Evolutionary conservation across 2,888 invertebrate genomes (phyloP).

Genomic region (Cephus runcator): DNA sequence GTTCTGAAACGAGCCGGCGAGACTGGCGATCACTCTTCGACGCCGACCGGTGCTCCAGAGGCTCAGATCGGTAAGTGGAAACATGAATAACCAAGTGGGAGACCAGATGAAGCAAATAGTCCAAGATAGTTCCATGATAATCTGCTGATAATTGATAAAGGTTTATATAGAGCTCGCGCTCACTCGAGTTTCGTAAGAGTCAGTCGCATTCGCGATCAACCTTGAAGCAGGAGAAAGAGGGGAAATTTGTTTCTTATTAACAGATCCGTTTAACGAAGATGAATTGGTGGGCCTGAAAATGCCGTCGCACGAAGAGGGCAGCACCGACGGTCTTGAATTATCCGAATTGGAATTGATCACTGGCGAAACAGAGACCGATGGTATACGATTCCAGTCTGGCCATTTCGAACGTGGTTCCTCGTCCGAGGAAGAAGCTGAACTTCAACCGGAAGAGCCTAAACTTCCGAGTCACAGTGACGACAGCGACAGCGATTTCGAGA

Average conservation of each 20-base stretch:
- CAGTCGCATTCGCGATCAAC: not conserved
- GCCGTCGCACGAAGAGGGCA: conserved; percentile 63
- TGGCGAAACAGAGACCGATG: conserved; percentile 52
- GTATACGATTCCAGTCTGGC: conserved; percentile 55
- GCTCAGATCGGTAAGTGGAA: conserved; percentile 45
- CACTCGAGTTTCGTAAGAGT: not conserved
- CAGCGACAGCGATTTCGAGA: conserved; percentile 61
- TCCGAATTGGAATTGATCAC: conserved; percentile 58
- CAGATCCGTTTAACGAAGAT: conserved; percentile 58
- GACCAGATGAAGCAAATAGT: not conserved
- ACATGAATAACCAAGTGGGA: not conserved
- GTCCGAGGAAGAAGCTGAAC: conserved; percentile 55
- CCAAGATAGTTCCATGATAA: not conserved
- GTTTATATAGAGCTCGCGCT: not conserved
- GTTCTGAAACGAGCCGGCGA: conserved; percentile 62
- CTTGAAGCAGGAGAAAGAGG: not conserved
- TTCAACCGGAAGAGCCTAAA: conserved; percentile 44
- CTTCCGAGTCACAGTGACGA: conserved; percentile 51
- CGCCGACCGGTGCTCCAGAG: conserved; percentile 50
- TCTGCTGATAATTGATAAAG: not conserved
- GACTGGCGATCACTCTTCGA: conserved; percentile 57
- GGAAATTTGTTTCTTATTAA: not conserved
- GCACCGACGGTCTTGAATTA: conserved; percentile 58
- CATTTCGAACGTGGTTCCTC: conserved; percentile 61
- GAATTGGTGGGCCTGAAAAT: conserved; percentile 53